Evolutionary conservation across 2,888 invertebrate genomes (phyloP), one percentile per base, ranked within the genome.

Genomic region (Andrena bicolor): DNA sequence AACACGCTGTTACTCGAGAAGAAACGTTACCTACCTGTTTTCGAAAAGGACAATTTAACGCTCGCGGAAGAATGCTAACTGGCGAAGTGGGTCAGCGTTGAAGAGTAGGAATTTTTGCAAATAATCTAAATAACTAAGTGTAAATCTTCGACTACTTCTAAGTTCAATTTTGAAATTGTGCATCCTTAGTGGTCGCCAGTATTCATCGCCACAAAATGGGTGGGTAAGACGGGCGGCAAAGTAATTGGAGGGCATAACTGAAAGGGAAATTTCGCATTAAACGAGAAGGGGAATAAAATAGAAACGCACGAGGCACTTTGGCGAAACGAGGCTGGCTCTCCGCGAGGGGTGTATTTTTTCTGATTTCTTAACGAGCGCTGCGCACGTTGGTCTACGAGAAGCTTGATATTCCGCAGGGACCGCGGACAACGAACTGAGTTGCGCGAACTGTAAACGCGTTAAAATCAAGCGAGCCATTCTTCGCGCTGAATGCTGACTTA

Each of bases 331-430:
- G 69, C 48, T 26, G 80, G 72, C 30, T 78, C 73, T 78, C 26
- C 28, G 13, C 41, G 63, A 35, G 74, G 20, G 30, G 32, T 28
- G 35, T 66, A 64, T 71, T 72, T 70, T 64, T 66, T 53, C 48
- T 58, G 73, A 56, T 82, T 82, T 78, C 68, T 75, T 77, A 68
- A 77, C 81, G 70, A 80, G 68, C 66, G 64, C 61, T 76, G 68
- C 28, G 60, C 32, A 49, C 56, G 81, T 74, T 65, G 74, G 53
- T 65, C 26, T 41, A 66, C 68, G 63, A 53, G 74, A 53, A 69
- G 56, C 63, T 53, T 49, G 63, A 68, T 64, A 58, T 58, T 72
- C 32, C 30, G 0, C 53, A 1, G 41, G 10, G 49, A n/a, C 65
- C 23, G 26, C 8, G 74, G 35, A 63, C 82, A 48, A 49, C 49